Percentiles rank a stretch among this genome's conserved stretches.
These are phyloP conservation scores for Drosophila diplacantha DNA, from an alignment of 2,888 invertebrate species.

Conservation along the genomic window DNA sequence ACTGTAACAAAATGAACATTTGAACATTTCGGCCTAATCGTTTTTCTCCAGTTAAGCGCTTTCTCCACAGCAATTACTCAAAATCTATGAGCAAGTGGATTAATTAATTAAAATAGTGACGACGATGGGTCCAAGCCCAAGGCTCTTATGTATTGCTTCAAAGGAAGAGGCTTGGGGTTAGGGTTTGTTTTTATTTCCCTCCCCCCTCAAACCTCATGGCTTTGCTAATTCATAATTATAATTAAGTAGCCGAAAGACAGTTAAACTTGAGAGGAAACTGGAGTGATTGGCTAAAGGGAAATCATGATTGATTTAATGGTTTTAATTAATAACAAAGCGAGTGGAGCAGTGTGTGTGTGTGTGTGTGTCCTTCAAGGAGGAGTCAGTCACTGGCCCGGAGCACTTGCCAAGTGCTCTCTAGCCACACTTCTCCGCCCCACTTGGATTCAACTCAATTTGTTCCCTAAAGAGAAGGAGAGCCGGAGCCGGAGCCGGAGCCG, in stretches of 20 bases:
- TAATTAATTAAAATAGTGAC: slow-evolving; percentile 32
- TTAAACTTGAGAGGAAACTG: background rate
- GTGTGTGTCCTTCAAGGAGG: background rate
- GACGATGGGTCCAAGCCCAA: background rate
- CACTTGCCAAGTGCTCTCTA: slow-evolving; percentile 10
- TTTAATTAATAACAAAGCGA: slow-evolving; percentile 17
- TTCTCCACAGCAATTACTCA: slow-evolving; percentile 23
- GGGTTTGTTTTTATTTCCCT: background rate
- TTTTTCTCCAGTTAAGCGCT: slow-evolving; percentile 15
- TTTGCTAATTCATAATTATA: slow-evolving; percentile 1
- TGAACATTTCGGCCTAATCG: slow-evolving; percentile 20
- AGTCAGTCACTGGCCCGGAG: background rate
- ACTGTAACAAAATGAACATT: slow-evolving; percentile 10
- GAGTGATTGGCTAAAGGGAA: slow-evolving; percentile 6
- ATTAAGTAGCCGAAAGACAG: background rate
- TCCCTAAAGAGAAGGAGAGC: background rate
- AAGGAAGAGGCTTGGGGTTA: background rate
- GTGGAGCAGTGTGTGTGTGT: background rate
- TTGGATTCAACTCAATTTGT: slow-evolving; percentile 27
- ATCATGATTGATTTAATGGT: slow-evolving; percentile 9
- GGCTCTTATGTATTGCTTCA: background rate
- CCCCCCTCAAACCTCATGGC: background rate
- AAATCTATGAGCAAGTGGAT: slow-evolving; percentile 33
- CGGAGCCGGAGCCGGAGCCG: too few species aligned
- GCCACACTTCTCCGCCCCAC: slow-evolving; percentile 12